Base-by-base conservation (phyloP, 2,113 vertebrate species). In the Myxocyprinus asiaticus region DNA sequence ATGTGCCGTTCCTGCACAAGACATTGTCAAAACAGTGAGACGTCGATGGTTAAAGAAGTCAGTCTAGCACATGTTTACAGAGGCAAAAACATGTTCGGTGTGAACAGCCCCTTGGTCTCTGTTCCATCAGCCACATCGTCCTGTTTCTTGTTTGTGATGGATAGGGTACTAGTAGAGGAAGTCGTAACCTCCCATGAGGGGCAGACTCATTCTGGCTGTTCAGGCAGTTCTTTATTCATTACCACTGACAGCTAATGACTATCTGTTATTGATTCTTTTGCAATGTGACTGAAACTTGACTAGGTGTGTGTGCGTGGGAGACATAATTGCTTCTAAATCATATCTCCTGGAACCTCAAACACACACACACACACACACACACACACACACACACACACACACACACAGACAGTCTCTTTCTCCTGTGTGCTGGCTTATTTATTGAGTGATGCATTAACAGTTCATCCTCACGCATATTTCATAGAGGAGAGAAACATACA, bases 401-500 rank as follows among this genome's bases (percentile, higher is more conserved):
- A 53, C 71, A 14, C 44, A 72, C 53, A 76, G 64, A 55, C 47
- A 63, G 12, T 44, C 76, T 43, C 66, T 82, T 73, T 33, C 79
- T 53, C 69, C 51, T 56, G 47, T 70, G 76, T 82, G 69, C 66
- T 9, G 76, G 75, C 77, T 79, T 84, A 85, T 78, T 78, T 78
- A 74, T 78, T 78, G 81, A 82, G 76, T 61, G 62, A 82, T 74
- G 76, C 81, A 82, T 82, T 78, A 73, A 78, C 76, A 78, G 67
- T 67, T 77, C 43, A 72, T 75, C 59, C 67, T 82, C 56, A 82
- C 77, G 69, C 81, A 82, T 78, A 78, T 78, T 82, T 74, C 69
- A 82, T 78, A 53, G 12, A 78, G 64, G 53, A 9, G 53, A 9
- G 15, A 12, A 59, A 68, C 66, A 59, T 43, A 22, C 65, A 55